These are phyloP conservation scores for Copidosoma floridanum DNA, from an alignment of 1,140 invertebrate species.

Conservation along the genomic window DNA sequence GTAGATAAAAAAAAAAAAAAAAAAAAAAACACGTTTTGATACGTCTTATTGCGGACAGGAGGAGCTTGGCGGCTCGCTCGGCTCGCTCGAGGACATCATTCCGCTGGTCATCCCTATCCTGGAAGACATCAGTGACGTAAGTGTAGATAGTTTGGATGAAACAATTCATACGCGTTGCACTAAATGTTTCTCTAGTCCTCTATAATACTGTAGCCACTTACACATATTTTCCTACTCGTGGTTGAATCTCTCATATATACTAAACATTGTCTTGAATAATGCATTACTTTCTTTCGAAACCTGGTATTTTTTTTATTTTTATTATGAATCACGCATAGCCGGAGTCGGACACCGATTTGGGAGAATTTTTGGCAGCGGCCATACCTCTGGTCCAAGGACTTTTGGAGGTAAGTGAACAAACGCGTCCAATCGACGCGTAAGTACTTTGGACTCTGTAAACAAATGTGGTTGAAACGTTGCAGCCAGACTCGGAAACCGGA, in stretches of 20 bases:
- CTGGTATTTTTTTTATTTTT: no score
- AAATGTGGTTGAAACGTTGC: background rate
- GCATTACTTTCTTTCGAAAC: no score
- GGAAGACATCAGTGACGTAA: constrained; percentile 52
- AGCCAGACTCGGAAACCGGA: constrained; percentile 43
- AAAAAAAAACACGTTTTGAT: background rate
- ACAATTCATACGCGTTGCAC: no score
- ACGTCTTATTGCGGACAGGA: no score
- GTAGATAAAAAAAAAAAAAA: background rate
- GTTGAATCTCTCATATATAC: no score
- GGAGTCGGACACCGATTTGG: constrained; percentile 43
- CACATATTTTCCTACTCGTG: no score
- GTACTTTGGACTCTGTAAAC: no score
- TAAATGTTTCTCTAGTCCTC: no score
- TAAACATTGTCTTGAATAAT: no score
- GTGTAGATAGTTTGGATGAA: no score
- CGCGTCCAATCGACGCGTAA: background rate
- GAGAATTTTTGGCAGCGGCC: constrained; percentile 39
- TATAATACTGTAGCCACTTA: no score
- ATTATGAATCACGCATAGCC: no score
- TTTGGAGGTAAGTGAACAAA: constrained; percentile 40
- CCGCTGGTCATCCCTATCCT: constrained; percentile 45
- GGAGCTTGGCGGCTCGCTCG: constrained; percentile 39
- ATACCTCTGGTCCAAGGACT: constrained; percentile 47
- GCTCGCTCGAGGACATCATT: constrained; percentile 42